Evolutionary conservation across 1,140 invertebrate species (phyloP).

Genomic region (Lordiphosa collinella): DNA sequence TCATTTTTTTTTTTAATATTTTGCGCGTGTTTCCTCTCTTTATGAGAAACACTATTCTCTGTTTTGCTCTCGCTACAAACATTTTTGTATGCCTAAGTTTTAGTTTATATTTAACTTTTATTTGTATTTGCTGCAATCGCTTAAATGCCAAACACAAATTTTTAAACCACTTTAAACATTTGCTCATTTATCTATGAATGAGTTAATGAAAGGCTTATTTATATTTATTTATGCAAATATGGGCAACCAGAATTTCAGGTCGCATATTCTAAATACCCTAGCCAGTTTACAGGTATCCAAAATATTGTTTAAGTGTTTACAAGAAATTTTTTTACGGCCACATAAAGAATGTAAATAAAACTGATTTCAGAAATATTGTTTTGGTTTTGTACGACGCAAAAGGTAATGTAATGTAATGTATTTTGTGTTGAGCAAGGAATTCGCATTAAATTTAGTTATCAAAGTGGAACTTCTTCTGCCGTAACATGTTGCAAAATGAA

Average conservation of each 20-base stretch:
- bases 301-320: too few relatives aligned
- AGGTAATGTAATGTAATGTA: too few relatives aligned
- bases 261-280: constrained; percentile 1
- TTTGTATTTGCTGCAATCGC: constrained; percentile 20
- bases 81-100: constrained; percentile 12
- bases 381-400: too few relatives aligned
- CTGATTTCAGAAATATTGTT: too few relatives aligned
- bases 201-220: not conserved
- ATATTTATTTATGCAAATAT: constrained; percentile 4
- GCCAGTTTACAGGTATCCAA: too few relatives aligned
- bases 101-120: constrained; percentile 36
- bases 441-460: too few relatives aligned
- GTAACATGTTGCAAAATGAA: too few relatives aligned
- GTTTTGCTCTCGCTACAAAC: not conserved
- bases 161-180: constrained; percentile 1
- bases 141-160: not conserved
- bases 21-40: constrained; percentile 25
- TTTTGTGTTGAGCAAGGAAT: too few relatives aligned
- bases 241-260: constrained; percentile 16
- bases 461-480: too few relatives aligned
- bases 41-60: not conserved
- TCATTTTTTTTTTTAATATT: constrained; percentile 3
- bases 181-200: not conserved
- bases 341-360: too few relatives aligned
- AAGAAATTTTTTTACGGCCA: too few relatives aligned